Base-by-base conservation (phyloP, 2,888 invertebrate genomes). In the Bugulina stolonifera region DNA sequence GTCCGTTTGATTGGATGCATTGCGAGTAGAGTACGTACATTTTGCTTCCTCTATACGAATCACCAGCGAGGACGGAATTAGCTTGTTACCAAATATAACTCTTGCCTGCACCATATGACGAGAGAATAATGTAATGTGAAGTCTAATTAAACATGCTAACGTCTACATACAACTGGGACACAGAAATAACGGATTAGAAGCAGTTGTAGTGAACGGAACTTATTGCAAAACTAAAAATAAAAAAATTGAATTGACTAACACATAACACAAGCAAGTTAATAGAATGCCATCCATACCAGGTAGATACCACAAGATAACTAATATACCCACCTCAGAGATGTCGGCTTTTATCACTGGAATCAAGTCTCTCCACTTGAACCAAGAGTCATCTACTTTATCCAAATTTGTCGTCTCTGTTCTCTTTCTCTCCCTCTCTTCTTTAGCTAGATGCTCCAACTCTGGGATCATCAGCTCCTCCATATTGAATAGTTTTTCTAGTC, bases 291-390 rank as follows among this genome's bases (percentile, higher is more conserved):
- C n/a, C n/a, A n/a, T n/a, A n/a, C n/a, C n/a, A n/a, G n/a, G n/a
- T n/a, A n/a, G n/a, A n/a, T n/a, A n/a, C n/a, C n/a, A n/a, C n/a
- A n/a, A n/a, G n/a, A n/a, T n/a, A n/a, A n/a, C n/a, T n/a, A n/a
- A n/a, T n/a, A n/a, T n/a, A n/a, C n/a, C n/a, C 83, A 90, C 90
- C 43, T 93, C 91, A 77, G 92, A 92, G 71, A 98, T 89, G 82
- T 97, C 96, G 76, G 94, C 88, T 87, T 97, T 97, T 75, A 95
- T 95, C 72, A 96, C 94, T 52, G 97, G 97, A 81, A 97, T 93
- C 76, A 97, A 89, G 86, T 96, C 95, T 75, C 96, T 88, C 97
- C 96, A 97, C 1, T 93, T 70, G 52, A 70, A 35, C 52, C 70
- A 43, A 25, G 64, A 64, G 32, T 27, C 27, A n/a, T 64, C 64